phyloP scores from a whole-genome alignment of 2,888 invertebrate species.

The Archips xylosteana region DNA sequence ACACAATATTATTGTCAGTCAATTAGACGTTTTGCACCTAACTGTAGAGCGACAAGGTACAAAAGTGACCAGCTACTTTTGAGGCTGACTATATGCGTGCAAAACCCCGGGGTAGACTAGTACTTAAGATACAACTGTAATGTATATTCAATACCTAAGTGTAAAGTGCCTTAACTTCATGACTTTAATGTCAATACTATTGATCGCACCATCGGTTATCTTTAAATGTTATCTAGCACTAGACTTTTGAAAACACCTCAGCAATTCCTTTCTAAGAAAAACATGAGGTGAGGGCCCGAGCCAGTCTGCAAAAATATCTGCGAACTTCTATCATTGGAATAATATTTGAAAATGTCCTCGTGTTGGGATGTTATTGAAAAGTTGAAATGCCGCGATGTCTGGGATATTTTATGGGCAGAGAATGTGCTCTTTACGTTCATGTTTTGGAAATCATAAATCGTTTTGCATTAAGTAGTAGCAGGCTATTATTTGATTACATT shows the following conservation, averaged over 20 bases:
- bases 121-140: too few relatives aligned
- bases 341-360: constrained; percentile 37
- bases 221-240: neutral
- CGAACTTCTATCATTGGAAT: constrained; percentile 38
- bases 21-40: too few relatives aligned
- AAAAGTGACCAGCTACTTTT: too few relatives aligned
- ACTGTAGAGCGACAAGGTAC: too few relatives aligned
- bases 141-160: too few relatives aligned
- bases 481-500: neutral
- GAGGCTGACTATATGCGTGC: too few relatives aligned
- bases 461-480: constrained; percentile 3
- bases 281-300: constrained; percentile 24
- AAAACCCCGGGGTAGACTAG: too few relatives aligned
- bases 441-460: constrained; percentile 13
- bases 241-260: constrained; percentile 28
- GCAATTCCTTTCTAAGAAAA: constrained; percentile 30
- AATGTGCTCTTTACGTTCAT: constrained; percentile 18
- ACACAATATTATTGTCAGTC: too few relatives aligned
- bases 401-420: constrained; percentile 28
- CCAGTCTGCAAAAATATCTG: constrained; percentile 39
- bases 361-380: constrained; percentile 41
- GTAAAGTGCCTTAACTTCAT: too few relatives aligned
- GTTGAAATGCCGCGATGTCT: constrained; percentile 34
- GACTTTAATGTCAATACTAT: too few relatives aligned
- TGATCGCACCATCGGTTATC: too few relatives aligned